Evolutionary conservation across 2,797 vertebrate genomes (phyloP).

Genomic region (Sebastes hubbsi): DNA sequence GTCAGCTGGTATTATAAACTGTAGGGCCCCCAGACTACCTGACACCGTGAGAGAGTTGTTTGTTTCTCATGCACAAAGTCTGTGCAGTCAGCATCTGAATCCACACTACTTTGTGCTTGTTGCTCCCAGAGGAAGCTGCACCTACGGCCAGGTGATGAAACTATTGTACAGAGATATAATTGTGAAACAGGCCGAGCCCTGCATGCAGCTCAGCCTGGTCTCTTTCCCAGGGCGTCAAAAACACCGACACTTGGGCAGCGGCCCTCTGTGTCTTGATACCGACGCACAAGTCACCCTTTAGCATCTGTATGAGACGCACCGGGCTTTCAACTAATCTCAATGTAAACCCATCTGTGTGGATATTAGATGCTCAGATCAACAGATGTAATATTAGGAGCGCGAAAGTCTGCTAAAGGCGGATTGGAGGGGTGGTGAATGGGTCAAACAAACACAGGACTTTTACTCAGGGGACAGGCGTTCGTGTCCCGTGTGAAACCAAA

Average conservation of each 20-base stretch:
- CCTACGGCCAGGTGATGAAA: conserved; percentile 11
- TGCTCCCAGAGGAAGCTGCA: neutral
- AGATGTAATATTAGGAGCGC: too few relatives aligned
- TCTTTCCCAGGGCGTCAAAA: too few relatives aligned
- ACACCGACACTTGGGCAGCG: too few relatives aligned
- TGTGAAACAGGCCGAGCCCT: conserved; percentile 6
- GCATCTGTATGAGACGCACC: too few relatives aligned
- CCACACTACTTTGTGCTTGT: neutral
- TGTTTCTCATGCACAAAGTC: neutral
- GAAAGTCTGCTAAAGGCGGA: too few relatives aligned
- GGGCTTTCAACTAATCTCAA: too few relatives aligned
- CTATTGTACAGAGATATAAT: neutral
- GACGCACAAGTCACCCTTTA: too few relatives aligned
- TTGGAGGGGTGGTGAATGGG: neutral
- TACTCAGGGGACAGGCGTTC: neutral
- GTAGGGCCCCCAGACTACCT: neutral
- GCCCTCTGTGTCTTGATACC: too few relatives aligned
- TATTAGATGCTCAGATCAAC: too few relatives aligned
- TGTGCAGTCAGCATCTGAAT: neutral
- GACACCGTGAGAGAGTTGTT: neutral
- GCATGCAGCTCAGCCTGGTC: neutral
- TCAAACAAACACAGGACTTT: neutral
- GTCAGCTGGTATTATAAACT: conserved; percentile 16
- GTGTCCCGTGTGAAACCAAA: too few relatives aligned
- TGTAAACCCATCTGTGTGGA: too few relatives aligned